Conservation (phyloP, 2,888 invertebrate species). For the Epirrhoe alternata region DNA sequence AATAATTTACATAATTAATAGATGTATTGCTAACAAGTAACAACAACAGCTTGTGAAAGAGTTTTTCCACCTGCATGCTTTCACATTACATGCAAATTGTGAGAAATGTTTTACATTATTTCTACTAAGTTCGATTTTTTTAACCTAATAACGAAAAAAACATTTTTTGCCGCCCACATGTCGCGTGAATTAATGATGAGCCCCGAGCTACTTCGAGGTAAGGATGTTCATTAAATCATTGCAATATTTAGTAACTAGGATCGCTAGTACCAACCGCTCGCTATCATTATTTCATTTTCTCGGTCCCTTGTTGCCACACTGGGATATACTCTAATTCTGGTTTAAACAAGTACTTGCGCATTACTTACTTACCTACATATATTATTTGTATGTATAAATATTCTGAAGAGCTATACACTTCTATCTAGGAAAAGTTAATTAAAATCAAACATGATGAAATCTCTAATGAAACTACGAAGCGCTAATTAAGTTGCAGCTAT, state of each 20-base stretch:
- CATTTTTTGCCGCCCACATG: constrained; percentile 28
- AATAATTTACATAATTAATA: too few species aligned
- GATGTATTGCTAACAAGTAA: not conserved
- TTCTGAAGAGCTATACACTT: not conserved
- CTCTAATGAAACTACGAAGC: not conserved
- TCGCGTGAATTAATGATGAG: constrained; percentile 36
- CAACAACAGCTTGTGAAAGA: not conserved
- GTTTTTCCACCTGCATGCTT: not conserved
- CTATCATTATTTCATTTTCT: constrained; percentile 39
- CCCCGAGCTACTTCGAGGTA: constrained; percentile 35
- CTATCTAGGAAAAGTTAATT: not conserved
- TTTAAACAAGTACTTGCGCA: not conserved
- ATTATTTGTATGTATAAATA: not conserved
- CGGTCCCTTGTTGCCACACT: constrained; percentile 28
- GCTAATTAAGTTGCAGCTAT: constrained; percentile 13
- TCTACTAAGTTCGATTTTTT: constrained; percentile 3
- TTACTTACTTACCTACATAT: not conserved
- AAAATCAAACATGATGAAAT: not conserved
- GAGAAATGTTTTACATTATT: constrained; percentile 1
- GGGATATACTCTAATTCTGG: constrained; percentile 27
- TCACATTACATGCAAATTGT: not conserved
- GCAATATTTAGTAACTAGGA: constrained; percentile 41
- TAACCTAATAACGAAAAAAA: constrained; percentile 16
- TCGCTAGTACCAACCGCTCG: constrained; percentile 24
- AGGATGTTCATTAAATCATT: constrained; percentile 42